Percentiles rank a stretch among this genome's conserved stretches.
Evolutionary conservation across 2,888 invertebrate species (phyloP).

Genomic region (Odontocerum albicorne): DNA sequence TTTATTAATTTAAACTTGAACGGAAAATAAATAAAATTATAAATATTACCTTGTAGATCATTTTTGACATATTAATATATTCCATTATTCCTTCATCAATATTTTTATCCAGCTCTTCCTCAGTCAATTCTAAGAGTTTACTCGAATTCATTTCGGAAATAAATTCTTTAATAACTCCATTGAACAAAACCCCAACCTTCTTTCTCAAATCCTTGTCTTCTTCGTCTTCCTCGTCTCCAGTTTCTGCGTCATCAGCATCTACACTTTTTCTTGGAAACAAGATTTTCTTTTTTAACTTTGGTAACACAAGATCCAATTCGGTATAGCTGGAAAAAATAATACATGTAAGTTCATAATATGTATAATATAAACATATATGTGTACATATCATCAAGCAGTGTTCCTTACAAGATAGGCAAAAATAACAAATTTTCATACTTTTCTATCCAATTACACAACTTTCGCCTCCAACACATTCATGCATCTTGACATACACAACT

Average conservation of each 20-base stretch:
- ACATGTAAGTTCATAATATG: no score
- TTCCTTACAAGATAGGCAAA: no score
- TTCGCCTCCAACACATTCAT: no score
- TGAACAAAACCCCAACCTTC: constrained; percentile 33
- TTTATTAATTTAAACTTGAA: no score
- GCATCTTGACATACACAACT: no score
- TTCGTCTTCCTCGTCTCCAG: constrained; percentile 38
- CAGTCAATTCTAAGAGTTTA: constrained; percentile 25
- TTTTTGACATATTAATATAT: constrained; percentile 53
- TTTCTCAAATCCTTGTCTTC: constrained; percentile 39
- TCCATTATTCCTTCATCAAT: constrained; percentile 49
- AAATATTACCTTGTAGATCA: constrained; percentile 58
- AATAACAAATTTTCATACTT: no score
- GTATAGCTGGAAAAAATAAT: constrained; percentile 40
- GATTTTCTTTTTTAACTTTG: constrained; percentile 22
- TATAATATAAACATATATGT: no score
- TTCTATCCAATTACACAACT: no score
- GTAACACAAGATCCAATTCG: constrained; percentile 40
- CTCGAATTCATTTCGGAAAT: constrained; percentile 42
- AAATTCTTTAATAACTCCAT: constrained; percentile 51
- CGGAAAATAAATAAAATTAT: no score
- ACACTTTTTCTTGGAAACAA: constrained; percentile 11
- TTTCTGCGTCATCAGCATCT: constrained; percentile 41
- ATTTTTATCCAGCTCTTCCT: constrained; percentile 44
- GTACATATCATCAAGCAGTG: no score